Conservation (phyloP, 2,113 vertebrate genomes). For the Lophura nycthemera region DNA sequence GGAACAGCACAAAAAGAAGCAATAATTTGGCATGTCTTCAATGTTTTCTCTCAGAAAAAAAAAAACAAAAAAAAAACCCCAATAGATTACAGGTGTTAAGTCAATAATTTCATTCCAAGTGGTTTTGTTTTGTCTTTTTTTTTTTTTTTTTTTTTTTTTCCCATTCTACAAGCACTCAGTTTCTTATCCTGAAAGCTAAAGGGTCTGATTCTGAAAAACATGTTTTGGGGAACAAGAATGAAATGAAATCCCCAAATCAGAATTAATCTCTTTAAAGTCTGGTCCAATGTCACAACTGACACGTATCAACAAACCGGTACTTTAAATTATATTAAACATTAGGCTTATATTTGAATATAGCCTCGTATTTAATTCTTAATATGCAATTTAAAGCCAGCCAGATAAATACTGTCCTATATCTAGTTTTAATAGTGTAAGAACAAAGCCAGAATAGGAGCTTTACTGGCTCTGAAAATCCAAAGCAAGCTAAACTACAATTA, state of each 20-base stretch:
- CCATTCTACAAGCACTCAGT: not conserved
- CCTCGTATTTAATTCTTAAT: not conserved
- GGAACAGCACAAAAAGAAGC: not conserved
- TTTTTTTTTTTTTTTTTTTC: not conserved
- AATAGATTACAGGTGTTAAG: not conserved
- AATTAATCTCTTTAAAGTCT: not conserved
- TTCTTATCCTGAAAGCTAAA: not conserved
- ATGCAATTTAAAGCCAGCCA: not conserved
- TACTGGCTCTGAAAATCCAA: not conserved
- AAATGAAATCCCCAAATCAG: not conserved
- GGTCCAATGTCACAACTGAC: not conserved
- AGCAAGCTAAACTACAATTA: not conserved
- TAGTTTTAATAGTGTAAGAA: not conserved
- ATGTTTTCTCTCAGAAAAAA: not conserved
- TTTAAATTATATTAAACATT: not conserved
- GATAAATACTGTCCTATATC: not conserved
- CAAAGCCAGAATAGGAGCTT: not conserved
- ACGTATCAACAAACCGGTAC: not conserved
- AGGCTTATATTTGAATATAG: not conserved
- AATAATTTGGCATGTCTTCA: not conserved
- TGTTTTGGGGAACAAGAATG: not conserved
- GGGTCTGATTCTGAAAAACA: not conserved
- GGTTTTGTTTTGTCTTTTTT: not conserved
- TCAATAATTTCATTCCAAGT: not conserved
- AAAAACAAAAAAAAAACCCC: too few relatives aligned